Conservation (phyloP, 2,113 vertebrate species). For the Coreoperca whiteheadi region DNA sequence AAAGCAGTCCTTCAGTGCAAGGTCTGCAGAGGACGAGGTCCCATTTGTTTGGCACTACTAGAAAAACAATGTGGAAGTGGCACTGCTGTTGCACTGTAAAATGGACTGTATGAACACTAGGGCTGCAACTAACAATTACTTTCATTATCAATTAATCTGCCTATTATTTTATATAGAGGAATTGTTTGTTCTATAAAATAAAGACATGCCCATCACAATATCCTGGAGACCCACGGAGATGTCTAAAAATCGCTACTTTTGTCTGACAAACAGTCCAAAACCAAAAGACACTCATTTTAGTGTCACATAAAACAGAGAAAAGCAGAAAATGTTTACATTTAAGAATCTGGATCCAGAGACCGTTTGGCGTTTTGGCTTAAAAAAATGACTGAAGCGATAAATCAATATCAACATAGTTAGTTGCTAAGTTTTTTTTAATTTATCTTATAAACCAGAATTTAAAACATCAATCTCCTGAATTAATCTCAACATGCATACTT, state of each 20-base stretch:
- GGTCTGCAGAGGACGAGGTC: too few relatives aligned
- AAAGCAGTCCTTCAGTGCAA: not conserved
- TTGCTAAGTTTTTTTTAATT: not conserved
- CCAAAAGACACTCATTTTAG: not conserved
- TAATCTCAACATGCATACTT: too few relatives aligned
- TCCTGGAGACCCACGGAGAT: not conserved
- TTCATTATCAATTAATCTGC: too few relatives aligned
- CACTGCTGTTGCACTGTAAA: too few relatives aligned
- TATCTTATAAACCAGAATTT: not conserved
- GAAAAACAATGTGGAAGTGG: not conserved
- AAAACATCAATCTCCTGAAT: not conserved
- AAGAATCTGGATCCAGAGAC: not conserved
- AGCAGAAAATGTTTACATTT: not conserved
- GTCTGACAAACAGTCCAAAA: not conserved
- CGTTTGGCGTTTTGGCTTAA: not conserved
- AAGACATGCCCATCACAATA: not conserved
- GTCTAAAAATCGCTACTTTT: not conserved
- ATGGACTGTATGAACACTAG: too few relatives aligned
- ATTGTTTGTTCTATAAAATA: not conserved
- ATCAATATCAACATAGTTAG: not conserved
- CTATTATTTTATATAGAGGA: too few relatives aligned
- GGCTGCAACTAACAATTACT: not conserved
- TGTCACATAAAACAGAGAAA: not conserved
- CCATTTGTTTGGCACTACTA: too few relatives aligned
- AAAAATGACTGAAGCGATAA: not conserved